Percentiles rank a stretch among this genome's conserved stretches.
Conservation (phyloP, 2,113 vertebrate species). For the western clawed frog (Xenopus tropicalis) region UCB_Xtro_10.0 CM004451.2:80769001-80769500, state of each 20-base stretch:
- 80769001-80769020: too few relatives aligned
- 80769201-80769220: constrained; percentile 19
- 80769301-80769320: constrained; percentile 25
- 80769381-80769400: constrained; percentile 8
- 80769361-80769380: constrained; percentile 23
- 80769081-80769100: too few relatives aligned
- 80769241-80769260: constrained; percentile 36
- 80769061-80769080: too few relatives aligned
- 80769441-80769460: neutral
- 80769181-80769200: constrained; percentile 16
- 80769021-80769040: too few relatives aligned
- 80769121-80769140: too few relatives aligned
- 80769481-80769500: neutral
- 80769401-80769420: neutral
- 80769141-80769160: too few relatives aligned
- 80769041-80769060: too few relatives aligned
- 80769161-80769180: too few relatives aligned
- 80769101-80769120: too few relatives aligned
- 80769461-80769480: neutral
- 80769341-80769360: constrained; percentile 19
- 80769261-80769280: constrained; percentile 26
- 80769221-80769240: constrained; percentile 16
- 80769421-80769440: neutral
- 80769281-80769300: constrained; percentile 29
- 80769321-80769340: constrained; percentile 16